These are phyloP conservation scores for Pycnonotus jocosus DNA, from an alignment of 2,113 vertebrate species.

Conservation along the genomic window DNA sequence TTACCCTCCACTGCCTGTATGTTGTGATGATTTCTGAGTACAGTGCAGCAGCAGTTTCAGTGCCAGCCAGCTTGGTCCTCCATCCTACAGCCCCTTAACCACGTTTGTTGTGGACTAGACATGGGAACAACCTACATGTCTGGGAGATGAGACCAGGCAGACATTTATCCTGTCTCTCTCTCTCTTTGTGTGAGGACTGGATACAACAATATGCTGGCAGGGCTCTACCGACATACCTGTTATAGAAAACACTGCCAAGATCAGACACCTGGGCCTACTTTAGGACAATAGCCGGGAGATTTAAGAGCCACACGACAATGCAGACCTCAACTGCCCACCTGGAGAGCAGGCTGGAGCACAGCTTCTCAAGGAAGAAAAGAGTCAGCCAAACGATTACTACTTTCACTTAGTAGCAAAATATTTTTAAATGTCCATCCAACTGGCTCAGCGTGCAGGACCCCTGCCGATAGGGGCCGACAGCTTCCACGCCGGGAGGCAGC, in stretches of 20 bases:
- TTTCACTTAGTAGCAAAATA: not conserved
- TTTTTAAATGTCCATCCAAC: not conserved
- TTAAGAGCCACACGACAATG: rapidly evolving
- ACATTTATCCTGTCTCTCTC: not conserved
- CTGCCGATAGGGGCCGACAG: rapidly evolving
- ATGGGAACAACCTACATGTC: rapidly evolving
- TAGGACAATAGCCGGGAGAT: not conserved
- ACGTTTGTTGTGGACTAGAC: rapidly evolving
- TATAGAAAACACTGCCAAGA: not conserved
- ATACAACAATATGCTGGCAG: not conserved
- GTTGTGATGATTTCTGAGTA: not conserved
- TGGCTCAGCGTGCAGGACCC: no score
- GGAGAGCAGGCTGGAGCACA: not conserved
- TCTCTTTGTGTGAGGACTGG: not conserved
- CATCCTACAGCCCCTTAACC: not conserved
- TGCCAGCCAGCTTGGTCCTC: not conserved
- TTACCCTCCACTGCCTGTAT: rapidly evolving
- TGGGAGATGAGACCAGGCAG: not conserved
- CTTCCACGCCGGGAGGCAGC: not conserved
- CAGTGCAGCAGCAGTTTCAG: not conserved
- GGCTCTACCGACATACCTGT: not conserved
- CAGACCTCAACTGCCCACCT: not conserved
- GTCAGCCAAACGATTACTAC: not conserved
- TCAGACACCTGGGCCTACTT: not conserved
- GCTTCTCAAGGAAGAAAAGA: not conserved